Conservation (phyloP, 92 coral and sea anemone species). For the Porites evermanni region DNA sequence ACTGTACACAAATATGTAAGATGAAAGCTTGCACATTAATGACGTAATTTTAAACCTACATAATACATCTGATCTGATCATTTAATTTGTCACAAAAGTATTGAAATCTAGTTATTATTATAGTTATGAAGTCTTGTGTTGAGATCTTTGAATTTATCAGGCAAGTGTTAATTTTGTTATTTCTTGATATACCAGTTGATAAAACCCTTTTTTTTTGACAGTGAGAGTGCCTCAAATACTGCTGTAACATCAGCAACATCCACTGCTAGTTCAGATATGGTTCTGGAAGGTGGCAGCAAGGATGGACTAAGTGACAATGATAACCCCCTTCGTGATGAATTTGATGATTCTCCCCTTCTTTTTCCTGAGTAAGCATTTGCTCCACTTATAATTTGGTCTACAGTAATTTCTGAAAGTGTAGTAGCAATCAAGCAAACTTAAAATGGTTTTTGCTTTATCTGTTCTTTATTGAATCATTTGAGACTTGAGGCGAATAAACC, state of each 20-base stretch:
- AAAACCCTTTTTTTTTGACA: constrained; percentile 1
- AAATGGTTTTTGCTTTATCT: background rate
- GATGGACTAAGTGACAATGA: constrained; percentile 78
- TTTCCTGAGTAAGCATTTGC: constrained; percentile 71
- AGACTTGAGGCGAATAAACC: background rate
- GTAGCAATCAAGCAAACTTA: too few relatives aligned
- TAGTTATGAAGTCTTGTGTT: too few relatives aligned
- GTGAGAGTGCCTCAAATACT: constrained; percentile 22
- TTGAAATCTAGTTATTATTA: too few relatives aligned
- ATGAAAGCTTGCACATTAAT: too few relatives aligned
- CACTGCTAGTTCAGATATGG: constrained; percentile 75
- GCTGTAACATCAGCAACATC: constrained; percentile 36
- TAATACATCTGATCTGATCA: too few relatives aligned
- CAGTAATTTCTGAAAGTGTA: too few relatives aligned
- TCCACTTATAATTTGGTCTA: background rate
- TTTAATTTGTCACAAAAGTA: too few relatives aligned
- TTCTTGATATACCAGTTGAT: too few relatives aligned
- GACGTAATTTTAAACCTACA: too few relatives aligned
- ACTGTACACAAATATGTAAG: too few relatives aligned
- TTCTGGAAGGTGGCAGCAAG: constrained; percentile 77
- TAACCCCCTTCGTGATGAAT: constrained; percentile 39
- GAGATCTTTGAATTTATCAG: too few relatives aligned
- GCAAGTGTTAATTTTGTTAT: too few relatives aligned
- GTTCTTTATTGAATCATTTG: background rate
- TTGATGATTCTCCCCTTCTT: constrained; percentile 60